A percentile compares a stretch with the other conserved stretches of the same genome.
Evolutionary conservation across 2,888 invertebrate species (phyloP).

Genomic region (Volucella zonaria): DNA sequence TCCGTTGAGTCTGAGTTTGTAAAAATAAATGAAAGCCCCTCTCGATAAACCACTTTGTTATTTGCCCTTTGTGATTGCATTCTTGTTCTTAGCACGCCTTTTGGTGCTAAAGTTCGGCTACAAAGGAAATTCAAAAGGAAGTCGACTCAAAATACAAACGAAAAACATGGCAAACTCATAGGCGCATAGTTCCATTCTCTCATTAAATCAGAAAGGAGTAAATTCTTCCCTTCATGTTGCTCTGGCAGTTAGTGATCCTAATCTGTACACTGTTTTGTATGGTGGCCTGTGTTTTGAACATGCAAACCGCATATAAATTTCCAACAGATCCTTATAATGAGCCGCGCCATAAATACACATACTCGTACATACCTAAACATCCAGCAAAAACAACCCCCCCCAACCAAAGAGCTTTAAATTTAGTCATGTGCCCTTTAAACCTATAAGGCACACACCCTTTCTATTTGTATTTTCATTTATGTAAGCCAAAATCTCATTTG

Average conservation of each 20-base stretch:
- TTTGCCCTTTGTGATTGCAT: conserved; percentile 33
- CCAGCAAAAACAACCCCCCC: background rate
- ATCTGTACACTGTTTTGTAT: conserved; percentile 22
- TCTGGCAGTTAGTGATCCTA: conserved; percentile 48
- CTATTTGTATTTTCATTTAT: conserved; percentile 16
- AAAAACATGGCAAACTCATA: background rate
- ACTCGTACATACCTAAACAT: background rate
- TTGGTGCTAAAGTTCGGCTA: conserved; percentile 3
- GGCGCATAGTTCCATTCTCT: conserved; percentile 30
- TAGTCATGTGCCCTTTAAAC: conserved; percentile 42
- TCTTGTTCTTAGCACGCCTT: conserved; percentile 8
- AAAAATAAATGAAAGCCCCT: background rate
- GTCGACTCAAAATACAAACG: too few relatives aligned
- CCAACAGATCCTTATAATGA: conserved; percentile 49
- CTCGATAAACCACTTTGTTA: background rate
- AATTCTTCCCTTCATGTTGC: conserved; percentile 44
- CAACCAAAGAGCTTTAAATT: background rate
- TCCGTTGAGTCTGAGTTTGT: background rate
- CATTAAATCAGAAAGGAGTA: conserved; percentile 28
- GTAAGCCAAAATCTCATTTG: conserved; percentile 30
- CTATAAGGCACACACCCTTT: background rate
- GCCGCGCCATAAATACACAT: conserved; percentile 23
- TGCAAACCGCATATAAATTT: conserved; percentile 64
- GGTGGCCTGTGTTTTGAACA: conserved; percentile 44
- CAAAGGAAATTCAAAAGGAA: background rate